Evolutionary conservation across 2,888 invertebrate genomes (phyloP), one percentile per base, ranked within the genome.

Genomic region (Lordiphosa fenestrarum): DNA sequence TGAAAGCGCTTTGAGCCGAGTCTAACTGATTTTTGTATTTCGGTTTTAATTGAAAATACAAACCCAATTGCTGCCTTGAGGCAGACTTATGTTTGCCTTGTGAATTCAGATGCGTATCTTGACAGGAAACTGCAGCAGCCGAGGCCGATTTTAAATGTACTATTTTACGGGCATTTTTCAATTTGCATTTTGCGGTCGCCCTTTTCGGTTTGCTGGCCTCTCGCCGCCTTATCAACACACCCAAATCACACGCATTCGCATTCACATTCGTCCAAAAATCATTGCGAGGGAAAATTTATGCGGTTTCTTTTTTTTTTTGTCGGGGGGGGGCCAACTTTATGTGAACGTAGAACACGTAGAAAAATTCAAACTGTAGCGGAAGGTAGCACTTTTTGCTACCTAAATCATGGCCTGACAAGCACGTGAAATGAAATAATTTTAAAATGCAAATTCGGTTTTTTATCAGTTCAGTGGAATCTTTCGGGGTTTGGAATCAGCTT

Each of bases 401-500:
- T 77, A 81, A 74, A 80, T 84, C 80, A 80, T 69, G 70, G 66
- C 35, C 78, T 84, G 80, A 81, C 80, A 84, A 72, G 82, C 62
- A 84, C 78, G 84, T 81, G 82, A 84, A 80, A 71, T 70, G 80
- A 80, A 80, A 84, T 84, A 77, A 80, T 80, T 80, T 81, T 61
- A 81, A 78, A 84, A 81, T 81, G 80, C 74, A 84, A 81, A 81
- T 81, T 74, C 57, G 33, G 46, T 53, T 44, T 62, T 69, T 44
- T 44, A 44, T 44, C 44, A 33, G 4, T 10, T 15, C 44, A 44
- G 13, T 44, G 44, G 25, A 44, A 44, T 44, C 44, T 44, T 33
- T 44, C 15, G 30, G 30, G 30, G 30, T 30, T 30, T 30, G 30
- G 9, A 30, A 30, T 44, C 33, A 15, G 44, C 33, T 44, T 44